phyloP scores from a whole-genome alignment of 2,797 vertebrate species.

The Champsocephalus esox region DNA sequence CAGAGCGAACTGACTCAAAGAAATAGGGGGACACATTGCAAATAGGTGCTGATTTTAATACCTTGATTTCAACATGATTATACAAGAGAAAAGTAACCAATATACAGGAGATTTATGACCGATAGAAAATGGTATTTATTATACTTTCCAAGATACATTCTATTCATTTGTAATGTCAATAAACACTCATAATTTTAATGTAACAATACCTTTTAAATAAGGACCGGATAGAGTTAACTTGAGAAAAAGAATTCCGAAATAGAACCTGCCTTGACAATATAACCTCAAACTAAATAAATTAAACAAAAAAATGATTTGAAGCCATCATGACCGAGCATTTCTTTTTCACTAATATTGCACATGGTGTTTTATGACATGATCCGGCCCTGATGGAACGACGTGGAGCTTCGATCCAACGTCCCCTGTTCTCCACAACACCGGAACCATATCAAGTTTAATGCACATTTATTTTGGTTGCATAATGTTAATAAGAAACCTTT shows the following conservation, averaged over 20 bases:
- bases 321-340: constrained; percentile 80
- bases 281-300: constrained; percentile 82
- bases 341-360: constrained; percentile 86
- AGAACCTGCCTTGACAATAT: constrained; percentile 78
- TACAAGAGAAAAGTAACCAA: constrained; percentile 86
- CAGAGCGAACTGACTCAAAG: constrained; percentile 28
- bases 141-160: constrained; percentile 89
- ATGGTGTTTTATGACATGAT: constrained; percentile 79
- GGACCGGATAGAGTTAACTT: constrained; percentile 80
- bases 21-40: constrained; percentile 75
- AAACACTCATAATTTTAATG: constrained; percentile 87
- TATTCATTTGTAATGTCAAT: constrained; percentile 84
- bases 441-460: constrained; percentile 86
- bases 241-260: constrained; percentile 65
- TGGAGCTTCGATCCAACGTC: constrained; percentile 44
- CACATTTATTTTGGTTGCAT: constrained; percentile 92
- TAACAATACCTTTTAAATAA: constrained; percentile 86
- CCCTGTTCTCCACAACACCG: constrained; percentile 44
- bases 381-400: constrained; percentile 73
- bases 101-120: constrained; percentile 86
- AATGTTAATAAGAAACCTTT: constrained; percentile 86
- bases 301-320: constrained; percentile 78
- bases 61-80: constrained; percentile 84
- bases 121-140: constrained; percentile 88
- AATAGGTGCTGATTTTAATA: constrained; percentile 83